A percentile compares a stretch with the other conserved stretches of the same genome.
Evolutionary conservation across 1,140 invertebrate species (phyloP).

Genomic region (Babylonia areolata): DNA sequence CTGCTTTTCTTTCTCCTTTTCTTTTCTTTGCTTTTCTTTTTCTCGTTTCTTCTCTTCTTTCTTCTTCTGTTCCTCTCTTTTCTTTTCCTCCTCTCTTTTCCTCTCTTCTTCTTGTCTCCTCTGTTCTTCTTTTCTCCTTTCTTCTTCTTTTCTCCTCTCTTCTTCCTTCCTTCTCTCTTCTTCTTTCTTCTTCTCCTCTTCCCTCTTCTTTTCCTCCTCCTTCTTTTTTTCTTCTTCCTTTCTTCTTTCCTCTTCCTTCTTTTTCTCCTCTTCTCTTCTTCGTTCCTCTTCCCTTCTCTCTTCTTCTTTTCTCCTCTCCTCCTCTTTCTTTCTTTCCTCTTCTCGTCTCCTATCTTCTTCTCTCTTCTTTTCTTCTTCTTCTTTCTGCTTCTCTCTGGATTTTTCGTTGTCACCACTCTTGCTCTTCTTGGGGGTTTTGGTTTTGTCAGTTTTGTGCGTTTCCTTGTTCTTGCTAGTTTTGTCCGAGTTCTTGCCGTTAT

Average conservation of each 20-base stretch:
- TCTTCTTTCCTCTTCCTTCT: conserved; percentile 50
- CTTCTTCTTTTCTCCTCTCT: conserved; percentile 37
- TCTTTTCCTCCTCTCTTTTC: conserved; percentile 29
- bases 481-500: conserved; percentile 21
- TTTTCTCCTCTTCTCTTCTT: conserved; percentile 45
- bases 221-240: conserved; percentile 36
- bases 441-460: conserved; percentile 41
- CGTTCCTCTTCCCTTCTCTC: conserved; percentile 34
- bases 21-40: conserved; percentile 36
- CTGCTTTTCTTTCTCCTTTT: conserved; percentile 46
- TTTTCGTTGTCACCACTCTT: conserved; percentile 48
- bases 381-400: conserved; percentile 41
- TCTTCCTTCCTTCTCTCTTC: conserved; percentile 9
- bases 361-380: conserved; percentile 30
- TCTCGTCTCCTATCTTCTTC: conserved; percentile 47
- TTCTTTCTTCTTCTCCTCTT: conserved; percentile 36
- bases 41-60: conserved; percentile 44
- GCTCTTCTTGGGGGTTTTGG: conserved; percentile 34
- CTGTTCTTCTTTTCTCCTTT: conserved; percentile 48
- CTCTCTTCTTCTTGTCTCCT: conserved; percentile 14
- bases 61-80: conserved; percentile 42
- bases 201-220: conserved; percentile 55
- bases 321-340: conserved; percentile 50
- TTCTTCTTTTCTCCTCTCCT: conserved; percentile 16
- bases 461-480: conserved; percentile 40